These are phyloP conservation scores for Pantelozetes paolii DNA, from an alignment of 2,888 invertebrate species.

Conservation along the genomic window DNA sequence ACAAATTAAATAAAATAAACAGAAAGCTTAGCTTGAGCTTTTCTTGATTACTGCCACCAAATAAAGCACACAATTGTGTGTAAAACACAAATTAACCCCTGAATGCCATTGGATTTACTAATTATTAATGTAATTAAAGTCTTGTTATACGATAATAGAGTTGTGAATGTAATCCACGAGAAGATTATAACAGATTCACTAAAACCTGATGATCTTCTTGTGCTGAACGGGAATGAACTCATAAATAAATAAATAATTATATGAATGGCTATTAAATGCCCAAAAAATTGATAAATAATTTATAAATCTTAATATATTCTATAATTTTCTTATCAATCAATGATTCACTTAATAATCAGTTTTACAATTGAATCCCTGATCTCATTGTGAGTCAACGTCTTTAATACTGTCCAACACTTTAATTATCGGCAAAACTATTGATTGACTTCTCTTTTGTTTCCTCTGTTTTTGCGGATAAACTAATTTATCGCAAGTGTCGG, in stretches of 20 bases:
- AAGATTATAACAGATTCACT: slow-evolving; percentile 58
- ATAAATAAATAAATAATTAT: slow-evolving; percentile 66
- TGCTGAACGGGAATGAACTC: slow-evolving; percentile 66
- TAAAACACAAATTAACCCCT: slow-evolving; percentile 69
- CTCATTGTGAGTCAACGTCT: no score
- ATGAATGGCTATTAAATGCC: slow-evolving; percentile 62
- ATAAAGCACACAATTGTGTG: slow-evolving; percentile 70
- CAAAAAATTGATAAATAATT: slow-evolving; percentile 47
- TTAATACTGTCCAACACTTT: slow-evolving; percentile 1
- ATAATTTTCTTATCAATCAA: no score
- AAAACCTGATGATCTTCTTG: not conserved
- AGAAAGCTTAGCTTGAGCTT: no score
- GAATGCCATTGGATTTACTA: slow-evolving; percentile 63
- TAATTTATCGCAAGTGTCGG: slow-evolving; percentile 3
- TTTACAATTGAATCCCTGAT: no score
- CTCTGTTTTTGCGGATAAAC: not conserved
- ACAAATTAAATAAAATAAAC: no score
- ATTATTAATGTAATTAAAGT: slow-evolving; percentile 71
- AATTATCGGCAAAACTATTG: not conserved
- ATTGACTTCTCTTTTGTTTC: not conserved
- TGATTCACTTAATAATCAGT: no score
- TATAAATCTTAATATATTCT: slow-evolving; percentile 55
- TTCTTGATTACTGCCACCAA: slow-evolving; percentile 72
- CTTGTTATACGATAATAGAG: slow-evolving; percentile 70
- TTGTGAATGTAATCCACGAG: slow-evolving; percentile 66